Percentiles rank a stretch among this genome's conserved stretches.
Conservation (phyloP, 1,140 invertebrate genomes). For the Atta colombica region DNA sequence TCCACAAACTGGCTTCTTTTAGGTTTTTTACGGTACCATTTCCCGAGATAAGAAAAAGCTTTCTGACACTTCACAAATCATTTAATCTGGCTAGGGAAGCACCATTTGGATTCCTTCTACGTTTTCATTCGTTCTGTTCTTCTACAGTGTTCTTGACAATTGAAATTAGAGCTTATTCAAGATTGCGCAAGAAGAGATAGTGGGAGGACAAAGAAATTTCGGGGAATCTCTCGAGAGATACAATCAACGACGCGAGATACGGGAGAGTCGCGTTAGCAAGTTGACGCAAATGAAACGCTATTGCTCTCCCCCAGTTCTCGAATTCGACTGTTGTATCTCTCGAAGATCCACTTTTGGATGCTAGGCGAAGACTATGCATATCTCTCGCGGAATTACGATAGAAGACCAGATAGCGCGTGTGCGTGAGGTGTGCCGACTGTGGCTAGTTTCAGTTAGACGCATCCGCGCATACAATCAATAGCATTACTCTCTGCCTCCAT, state of each 20-base stretch:
- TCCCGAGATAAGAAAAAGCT: conserved; percentile 54
- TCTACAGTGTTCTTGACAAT: conserved; percentile 52
- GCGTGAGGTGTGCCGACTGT: conserved; percentile 3
- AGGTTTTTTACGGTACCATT: conserved; percentile 41
- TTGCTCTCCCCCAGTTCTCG: neutral
- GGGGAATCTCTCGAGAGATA: conserved; percentile 43
- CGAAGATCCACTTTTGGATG: conserved; percentile 12
- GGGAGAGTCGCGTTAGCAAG: neutral
- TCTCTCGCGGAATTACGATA: conserved; percentile 33
- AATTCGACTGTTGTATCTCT: conserved; percentile 15
- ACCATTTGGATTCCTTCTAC: conserved; percentile 28
- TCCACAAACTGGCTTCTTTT: conserved; percentile 32
- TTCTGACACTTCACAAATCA: conserved; percentile 64
- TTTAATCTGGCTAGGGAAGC: conserved; percentile 30
- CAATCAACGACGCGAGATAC: conserved; percentile 24
- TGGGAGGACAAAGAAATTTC: conserved; percentile 40
- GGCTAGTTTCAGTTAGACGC: conserved; percentile 69
- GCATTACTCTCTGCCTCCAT: conserved; percentile 70
- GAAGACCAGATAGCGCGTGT: conserved; percentile 18
- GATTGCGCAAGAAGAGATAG: conserved; percentile 8
- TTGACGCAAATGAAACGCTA: conserved; percentile 39
- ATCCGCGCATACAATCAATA: conserved; percentile 71
- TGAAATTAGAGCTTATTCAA: conserved; percentile 64
- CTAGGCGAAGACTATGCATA: conserved; percentile 28
- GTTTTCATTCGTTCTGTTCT: conserved; percentile 58